A percentile compares a stretch with the other conserved stretches of the same genome.
These are phyloP conservation scores for Oncopodura yosiiana DNA, from an alignment of 1,140 invertebrate genomes.

Conservation along the genomic window DNA sequence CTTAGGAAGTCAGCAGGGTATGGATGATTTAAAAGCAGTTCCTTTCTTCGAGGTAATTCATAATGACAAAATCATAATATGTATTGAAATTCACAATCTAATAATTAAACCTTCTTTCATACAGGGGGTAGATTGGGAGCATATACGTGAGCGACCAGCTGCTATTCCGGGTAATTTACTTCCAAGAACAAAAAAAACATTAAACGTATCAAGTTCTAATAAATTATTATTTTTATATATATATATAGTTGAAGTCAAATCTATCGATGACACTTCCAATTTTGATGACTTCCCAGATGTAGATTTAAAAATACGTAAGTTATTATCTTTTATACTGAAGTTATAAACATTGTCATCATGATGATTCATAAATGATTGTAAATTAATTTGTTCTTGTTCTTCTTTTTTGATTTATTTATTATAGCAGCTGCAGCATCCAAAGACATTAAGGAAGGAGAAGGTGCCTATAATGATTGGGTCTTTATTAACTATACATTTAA, in stretches of 20 bases:
- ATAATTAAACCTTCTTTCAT: too few species aligned
- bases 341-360: not conserved
- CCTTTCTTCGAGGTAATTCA: conserved; percentile 80
- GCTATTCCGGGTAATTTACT: conserved; percentile 93
- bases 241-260: conserved; percentile 45
- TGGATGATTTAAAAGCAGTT: conserved; percentile 74
- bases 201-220: not conserved
- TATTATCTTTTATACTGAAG: not conserved
- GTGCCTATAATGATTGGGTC: conserved; percentile 93
- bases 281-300: conserved; percentile 99
- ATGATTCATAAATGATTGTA: not conserved
- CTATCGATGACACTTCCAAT: conserved; percentile 89
- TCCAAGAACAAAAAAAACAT: conserved; percentile 70
- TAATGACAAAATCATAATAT: too few species aligned
- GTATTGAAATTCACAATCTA: too few species aligned
- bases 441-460: conserved; percentile 51
- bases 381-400: not conserved
- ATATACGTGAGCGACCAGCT: conserved; percentile 90
- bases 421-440: conserved; percentile 72
- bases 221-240: not conserved
- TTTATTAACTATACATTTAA: conserved; percentile 99
- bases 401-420: conserved; percentile 38
- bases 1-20: conserved; percentile 77
- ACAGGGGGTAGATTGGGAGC: conserved; percentile 94
- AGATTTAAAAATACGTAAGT: conserved; percentile 95